phyloP scores from a whole-genome alignment of 1,140 invertebrate species.

The Ostrea edulis region DNA sequence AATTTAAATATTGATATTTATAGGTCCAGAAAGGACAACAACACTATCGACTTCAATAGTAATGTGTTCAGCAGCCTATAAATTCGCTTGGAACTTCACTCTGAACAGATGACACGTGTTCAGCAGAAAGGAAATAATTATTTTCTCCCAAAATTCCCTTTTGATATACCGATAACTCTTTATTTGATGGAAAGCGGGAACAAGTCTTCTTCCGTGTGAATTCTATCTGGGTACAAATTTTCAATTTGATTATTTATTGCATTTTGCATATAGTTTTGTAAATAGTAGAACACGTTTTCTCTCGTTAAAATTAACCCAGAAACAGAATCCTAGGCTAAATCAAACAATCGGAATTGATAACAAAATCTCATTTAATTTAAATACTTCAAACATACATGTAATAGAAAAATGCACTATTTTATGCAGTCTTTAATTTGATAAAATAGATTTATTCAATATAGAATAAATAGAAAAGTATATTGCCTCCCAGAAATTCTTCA shows the following conservation, averaged over 20 bases:
- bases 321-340: background rate
- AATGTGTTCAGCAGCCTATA: no score
- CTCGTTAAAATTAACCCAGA: background rate
- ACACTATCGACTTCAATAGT: no score
- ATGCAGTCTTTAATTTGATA: background rate
- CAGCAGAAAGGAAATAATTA: no score
- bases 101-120: no score
- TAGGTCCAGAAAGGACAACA: no score
- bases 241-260: background rate
- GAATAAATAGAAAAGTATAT: background rate
- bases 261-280: background rate
- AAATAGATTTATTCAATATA: slow-evolving; percentile 3
- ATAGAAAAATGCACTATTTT: background rate
- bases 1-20: no score
- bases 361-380: background rate
- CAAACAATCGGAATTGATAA: slow-evolving; percentile 3
- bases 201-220: no score
- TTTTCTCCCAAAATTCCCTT: no score
- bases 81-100: no score
- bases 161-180: no score
- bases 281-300: background rate
- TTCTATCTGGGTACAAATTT: background rate
- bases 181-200: no score
- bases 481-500: background rate
- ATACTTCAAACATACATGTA: background rate